phyloP scores from a whole-genome alignment of 2,113 vertebrate genomes.

The Litocranius walleri region DNA sequence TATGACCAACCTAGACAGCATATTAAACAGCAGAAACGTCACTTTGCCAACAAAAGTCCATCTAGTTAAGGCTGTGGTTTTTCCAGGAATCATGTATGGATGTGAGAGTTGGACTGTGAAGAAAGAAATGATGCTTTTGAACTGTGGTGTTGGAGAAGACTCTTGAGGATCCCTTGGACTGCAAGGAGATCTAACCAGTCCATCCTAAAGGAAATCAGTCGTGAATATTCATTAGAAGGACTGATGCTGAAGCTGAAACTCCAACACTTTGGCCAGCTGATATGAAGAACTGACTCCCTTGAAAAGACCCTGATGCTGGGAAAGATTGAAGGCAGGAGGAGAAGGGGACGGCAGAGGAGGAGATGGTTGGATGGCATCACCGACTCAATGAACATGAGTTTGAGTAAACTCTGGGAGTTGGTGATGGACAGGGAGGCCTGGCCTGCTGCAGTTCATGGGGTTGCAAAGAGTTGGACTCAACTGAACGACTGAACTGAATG shows the following conservation, averaged over 20 bases:
- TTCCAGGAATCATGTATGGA: neutral
- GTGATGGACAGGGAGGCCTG: neutral
- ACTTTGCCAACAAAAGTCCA: neutral
- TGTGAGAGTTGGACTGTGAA: neutral
- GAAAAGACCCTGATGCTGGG: neutral
- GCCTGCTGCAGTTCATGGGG: neutral
- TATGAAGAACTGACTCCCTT: neutral
- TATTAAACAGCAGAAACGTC: neutral
- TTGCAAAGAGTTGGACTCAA: neutral
- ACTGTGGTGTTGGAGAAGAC: neutral
- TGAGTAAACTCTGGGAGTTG: accelerated
- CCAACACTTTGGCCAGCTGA: neutral
- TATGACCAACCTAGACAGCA: neutral
- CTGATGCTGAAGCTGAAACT: neutral
- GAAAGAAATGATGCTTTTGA: neutral
- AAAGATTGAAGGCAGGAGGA: neutral
- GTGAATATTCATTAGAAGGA: neutral
- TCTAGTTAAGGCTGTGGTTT: neutral
- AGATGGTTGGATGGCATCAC: neutral
- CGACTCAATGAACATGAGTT: neutral
- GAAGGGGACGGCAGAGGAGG: neutral
- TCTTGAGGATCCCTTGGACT: neutral
- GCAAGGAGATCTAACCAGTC: neutral
- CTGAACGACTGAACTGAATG: neutral
- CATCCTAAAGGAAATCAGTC: neutral